These are phyloP conservation scores for Tetropium fuscum DNA, from an alignment of 2,888 invertebrate species.

Conservation along the genomic window DNA sequence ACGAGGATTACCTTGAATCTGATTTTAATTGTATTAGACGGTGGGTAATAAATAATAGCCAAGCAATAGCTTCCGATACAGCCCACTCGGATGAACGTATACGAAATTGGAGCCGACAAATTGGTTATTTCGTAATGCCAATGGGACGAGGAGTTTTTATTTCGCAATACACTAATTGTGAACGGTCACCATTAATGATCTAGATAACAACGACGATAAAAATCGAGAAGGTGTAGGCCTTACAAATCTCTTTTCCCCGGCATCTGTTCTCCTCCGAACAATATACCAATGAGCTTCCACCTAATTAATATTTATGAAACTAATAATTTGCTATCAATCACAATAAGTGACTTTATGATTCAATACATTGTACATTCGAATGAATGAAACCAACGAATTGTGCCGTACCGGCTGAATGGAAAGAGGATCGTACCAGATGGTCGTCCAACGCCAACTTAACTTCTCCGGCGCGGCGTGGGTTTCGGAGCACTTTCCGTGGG, in stretches of 20 bases:
- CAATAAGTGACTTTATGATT: conserved; percentile 25
- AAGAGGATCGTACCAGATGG: conserved; percentile 20
- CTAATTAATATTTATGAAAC: conserved; percentile 20
- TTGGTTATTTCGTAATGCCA: background rate
- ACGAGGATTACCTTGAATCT: background rate
- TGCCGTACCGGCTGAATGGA: conserved; percentile 24
- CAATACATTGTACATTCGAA: conserved; percentile 20
- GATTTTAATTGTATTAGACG: background rate
- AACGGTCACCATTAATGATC: background rate
- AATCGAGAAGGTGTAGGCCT: conserved; percentile 9
- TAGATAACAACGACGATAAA: conserved; percentile 1
- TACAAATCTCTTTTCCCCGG: conserved; percentile 2
- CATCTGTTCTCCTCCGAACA: conserved; percentile 7
- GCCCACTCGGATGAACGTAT: background rate
- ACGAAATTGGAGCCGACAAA: background rate
- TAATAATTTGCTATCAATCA: conserved; percentile 22
- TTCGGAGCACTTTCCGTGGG: conserved; percentile 24
- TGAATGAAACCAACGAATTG: conserved; percentile 27
- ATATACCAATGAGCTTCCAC: conserved; percentile 1
- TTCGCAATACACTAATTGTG: conserved; percentile 1
- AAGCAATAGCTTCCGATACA: background rate
- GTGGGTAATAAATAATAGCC: background rate
- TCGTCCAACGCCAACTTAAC: conserved; percentile 23
- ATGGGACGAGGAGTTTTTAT: background rate
- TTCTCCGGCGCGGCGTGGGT: conserved; percentile 12